A percentile compares a stretch with the other conserved stretches of the same genome.
phyloP scores from a whole-genome alignment of 2,797 vertebrate genomes.

The Malacoctenus gilli region DNA sequence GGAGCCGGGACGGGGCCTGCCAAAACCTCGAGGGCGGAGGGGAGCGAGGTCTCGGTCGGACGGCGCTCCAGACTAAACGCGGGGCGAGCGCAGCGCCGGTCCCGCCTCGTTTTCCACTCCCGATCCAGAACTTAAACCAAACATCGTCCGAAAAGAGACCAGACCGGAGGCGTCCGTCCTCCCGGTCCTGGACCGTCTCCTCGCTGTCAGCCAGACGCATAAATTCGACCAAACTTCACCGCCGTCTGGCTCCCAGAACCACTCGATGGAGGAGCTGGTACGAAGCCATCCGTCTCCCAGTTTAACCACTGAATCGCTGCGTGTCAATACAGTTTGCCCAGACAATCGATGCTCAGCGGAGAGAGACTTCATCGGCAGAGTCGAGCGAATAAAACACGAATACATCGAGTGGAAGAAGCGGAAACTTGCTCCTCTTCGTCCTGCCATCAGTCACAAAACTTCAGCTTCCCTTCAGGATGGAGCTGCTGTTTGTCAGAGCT shows the following conservation, averaged over 20 bases:
- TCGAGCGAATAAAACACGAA: constrained; percentile 21
- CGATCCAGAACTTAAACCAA: constrained; percentile 33
- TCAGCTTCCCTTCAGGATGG: constrained; percentile 32
- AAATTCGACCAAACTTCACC: too few relatives aligned
- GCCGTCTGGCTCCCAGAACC: too few relatives aligned
- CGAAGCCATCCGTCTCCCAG: constrained; percentile 21
- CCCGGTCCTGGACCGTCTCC: constrained; percentile 18
- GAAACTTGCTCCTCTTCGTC: constrained; percentile 6
- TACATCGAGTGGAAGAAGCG: constrained; percentile 22
- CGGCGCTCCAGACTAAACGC: constrained; percentile 24
- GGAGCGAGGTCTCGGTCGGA: constrained; percentile 5
- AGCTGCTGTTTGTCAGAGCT: constrained; percentile 44
- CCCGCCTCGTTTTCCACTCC: constrained; percentile 39
- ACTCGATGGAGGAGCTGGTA: background rate
- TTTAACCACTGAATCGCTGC: too few relatives aligned
- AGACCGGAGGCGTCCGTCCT: constrained; percentile 41
- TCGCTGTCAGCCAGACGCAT: too few relatives aligned
- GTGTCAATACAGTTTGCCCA: background rate
- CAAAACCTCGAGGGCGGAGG: constrained; percentile 13
- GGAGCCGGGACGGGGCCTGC: background rate
- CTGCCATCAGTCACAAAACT: constrained; percentile 19
- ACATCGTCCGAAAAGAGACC: constrained; percentile 20
- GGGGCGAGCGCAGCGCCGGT: constrained; percentile 15
- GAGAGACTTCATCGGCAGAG: background rate
- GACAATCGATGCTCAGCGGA: background rate